These are phyloP conservation scores for Paradoxurus hermaphroditus DNA, from an alignment of 2,113 vertebrate genomes.

Conservation along the genomic window DNA sequence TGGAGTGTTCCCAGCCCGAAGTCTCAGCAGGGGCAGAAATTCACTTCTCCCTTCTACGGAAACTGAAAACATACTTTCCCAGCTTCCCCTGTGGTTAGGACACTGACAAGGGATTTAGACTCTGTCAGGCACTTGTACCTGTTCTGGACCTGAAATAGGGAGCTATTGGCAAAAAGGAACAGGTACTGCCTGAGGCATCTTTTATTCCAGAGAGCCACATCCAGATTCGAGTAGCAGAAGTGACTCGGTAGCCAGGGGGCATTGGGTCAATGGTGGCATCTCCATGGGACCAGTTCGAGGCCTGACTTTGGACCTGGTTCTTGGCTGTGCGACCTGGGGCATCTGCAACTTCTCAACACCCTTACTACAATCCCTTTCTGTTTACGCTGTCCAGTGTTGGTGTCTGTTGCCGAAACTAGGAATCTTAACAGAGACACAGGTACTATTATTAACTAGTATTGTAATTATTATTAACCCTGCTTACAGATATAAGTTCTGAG, in stretches of 20 bases:
- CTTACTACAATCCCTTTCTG: not conserved
- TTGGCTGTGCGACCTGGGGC: not conserved
- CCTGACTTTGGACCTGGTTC: not conserved
- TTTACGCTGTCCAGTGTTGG: not conserved
- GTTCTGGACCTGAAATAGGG: not conserved
- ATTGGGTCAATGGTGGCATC: not conserved
- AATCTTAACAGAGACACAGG: not conserved
- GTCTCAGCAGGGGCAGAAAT: not conserved
- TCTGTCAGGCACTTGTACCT: not conserved
- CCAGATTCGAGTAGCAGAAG: not conserved
- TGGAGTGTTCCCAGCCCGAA: not conserved
- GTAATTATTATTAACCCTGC: not conserved
- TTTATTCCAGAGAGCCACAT: not conserved
- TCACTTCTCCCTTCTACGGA: not conserved
- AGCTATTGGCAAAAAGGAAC: not conserved
- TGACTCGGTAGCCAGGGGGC: not conserved
- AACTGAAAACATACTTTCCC: not conserved
- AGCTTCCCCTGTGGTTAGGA: not conserved
- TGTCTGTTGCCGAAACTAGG: not conserved
- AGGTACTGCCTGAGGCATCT: too few species aligned
- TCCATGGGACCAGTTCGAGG: not conserved
- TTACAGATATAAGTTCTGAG: not conserved
- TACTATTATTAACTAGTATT: not conserved
- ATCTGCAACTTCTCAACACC: not conserved
- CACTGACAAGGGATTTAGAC: not conserved